A percentile compares a stretch with the other conserved stretches of the same genome.
Conservation (phyloP, 2,113 vertebrate genomes). For the Puffinus mauretanicus region DNA sequence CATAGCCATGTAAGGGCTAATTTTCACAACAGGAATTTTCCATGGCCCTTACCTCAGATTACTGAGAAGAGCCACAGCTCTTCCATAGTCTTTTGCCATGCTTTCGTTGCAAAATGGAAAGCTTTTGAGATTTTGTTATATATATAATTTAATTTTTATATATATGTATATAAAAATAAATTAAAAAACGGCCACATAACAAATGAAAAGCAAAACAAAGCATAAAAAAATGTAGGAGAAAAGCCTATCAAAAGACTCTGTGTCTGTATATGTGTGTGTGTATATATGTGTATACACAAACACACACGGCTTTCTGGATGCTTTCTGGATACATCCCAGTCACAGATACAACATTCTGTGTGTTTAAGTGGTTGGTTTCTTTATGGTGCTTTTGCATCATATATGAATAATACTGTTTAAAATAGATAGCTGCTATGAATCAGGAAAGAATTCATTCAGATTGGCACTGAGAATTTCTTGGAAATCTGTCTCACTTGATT, state of each 20-base stretch:
- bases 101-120: background rate
- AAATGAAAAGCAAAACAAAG: background rate
- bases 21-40: background rate
- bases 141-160: background rate
- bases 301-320: background rate
- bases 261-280: no score
- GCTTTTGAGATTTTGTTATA: background rate
- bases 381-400: background rate
- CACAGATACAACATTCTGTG: background rate
- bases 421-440: background rate
- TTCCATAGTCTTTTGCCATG: background rate
- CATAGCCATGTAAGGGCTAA: background rate
- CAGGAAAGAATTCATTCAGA: background rate
- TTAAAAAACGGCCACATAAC: rapidly evolving
- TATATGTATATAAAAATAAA: background rate
- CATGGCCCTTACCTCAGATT: background rate
- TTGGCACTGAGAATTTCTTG: background rate
- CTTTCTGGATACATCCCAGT: background rate
- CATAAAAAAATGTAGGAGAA: background rate
- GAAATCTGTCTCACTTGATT: background rate
- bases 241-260: background rate
- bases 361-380: background rate
- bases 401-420: background rate
- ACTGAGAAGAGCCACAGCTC: background rate
- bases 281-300: background rate